Evolutionary conservation across 2,113 vertebrate genomes (phyloP).

Genomic region (Ptilorrhoa leucosticta): DNA sequence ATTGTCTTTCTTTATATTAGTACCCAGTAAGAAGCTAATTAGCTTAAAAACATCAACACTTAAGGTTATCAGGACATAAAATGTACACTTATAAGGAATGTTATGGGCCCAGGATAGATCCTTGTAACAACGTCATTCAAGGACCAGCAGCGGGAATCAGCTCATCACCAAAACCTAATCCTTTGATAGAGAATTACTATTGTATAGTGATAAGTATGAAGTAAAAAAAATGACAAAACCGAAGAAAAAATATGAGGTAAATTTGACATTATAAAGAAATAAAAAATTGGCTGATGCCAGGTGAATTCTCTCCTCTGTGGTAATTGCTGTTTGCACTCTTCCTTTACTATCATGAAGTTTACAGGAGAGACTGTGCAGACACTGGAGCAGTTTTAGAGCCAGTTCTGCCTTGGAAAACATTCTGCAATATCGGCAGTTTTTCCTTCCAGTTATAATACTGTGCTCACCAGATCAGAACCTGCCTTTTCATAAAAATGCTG

Average conservation of each 20-base stretch:
- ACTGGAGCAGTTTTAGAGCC: not conserved
- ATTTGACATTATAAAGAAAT: not conserved
- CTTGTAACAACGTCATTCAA: not conserved
- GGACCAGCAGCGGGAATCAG: not conserved
- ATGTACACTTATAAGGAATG: not conserved
- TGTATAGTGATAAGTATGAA: not conserved
- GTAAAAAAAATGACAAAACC: not conserved
- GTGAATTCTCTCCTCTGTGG: not conserved
- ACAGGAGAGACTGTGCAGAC: not conserved
- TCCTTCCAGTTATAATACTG: not conserved
- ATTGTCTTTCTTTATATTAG: not conserved
- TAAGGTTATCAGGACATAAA: not conserved
- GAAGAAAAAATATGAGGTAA: rapidly evolving
- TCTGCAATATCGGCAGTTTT: not conserved
- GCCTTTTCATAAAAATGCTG: not conserved
- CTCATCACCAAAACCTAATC: not conserved
- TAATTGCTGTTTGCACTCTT: not conserved
- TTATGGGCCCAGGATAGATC: not conserved
- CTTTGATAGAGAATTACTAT: not conserved
- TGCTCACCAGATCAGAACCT: not conserved
- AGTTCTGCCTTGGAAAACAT: not conserved
- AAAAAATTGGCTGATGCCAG: not conserved
- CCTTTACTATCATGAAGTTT: not conserved
- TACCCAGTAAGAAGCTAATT: not conserved
- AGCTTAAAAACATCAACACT: not conserved